phyloP scores from a whole-genome alignment of 1,140 invertebrate species.

The Episyrphus balteatus region DNA sequence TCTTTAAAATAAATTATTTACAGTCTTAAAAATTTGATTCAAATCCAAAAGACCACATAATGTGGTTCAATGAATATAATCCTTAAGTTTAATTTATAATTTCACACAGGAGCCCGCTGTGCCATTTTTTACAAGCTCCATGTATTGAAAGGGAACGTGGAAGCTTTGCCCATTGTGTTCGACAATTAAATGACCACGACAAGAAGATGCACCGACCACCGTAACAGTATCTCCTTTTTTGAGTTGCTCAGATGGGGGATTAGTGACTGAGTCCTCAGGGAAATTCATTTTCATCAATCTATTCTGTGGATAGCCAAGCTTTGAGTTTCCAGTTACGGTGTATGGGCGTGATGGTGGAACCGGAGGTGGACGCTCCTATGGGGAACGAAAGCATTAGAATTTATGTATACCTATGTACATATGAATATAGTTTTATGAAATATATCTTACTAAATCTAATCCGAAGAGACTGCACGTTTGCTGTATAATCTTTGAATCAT shows the following conservation, averaged over 20 bases:
- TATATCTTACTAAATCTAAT: conserved; percentile 65
- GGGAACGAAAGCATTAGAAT: not conserved
- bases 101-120: not conserved
- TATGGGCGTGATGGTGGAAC: conserved; percentile 81
- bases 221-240: conserved; percentile 72
- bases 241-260: conserved; percentile 41
- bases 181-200: conserved; percentile 70
- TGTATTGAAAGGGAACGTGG: conserved; percentile 78
- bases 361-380: conserved; percentile 75
- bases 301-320: conserved; percentile 83
- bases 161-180: conserved; percentile 68
- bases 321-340: conserved; percentile 83
- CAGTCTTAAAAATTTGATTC: too few relatives aligned
- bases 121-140: conserved; percentile 34
- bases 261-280: conserved; percentile 46
- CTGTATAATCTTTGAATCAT: conserved; percentile 75
- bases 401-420: too few relatives aligned
- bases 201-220: conserved; percentile 67
- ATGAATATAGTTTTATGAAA: not conserved
- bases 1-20: too few relatives aligned
- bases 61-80: too few relatives aligned
- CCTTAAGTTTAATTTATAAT: too few relatives aligned
- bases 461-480: conserved; percentile 84
- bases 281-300: conserved; percentile 83
- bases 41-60: too few relatives aligned